A percentile compares a stretch with the other conserved stretches of the same genome.
phyloP scores from a whole-genome alignment of 2,888 invertebrate genomes.

The Lacanobia oleracea region DNA sequence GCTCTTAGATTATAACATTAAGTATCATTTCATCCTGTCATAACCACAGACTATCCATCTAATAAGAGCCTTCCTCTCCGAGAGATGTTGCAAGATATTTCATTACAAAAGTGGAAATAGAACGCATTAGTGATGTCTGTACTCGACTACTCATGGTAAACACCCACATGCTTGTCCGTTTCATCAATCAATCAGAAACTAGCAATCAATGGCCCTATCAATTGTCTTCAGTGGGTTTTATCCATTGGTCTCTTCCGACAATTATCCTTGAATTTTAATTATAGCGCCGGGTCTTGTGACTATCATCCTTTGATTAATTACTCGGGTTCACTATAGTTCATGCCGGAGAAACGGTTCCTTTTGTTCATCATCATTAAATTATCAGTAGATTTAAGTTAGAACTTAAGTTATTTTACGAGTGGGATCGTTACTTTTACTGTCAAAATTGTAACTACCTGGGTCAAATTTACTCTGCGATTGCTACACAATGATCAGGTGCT shows the following conservation, averaged over 20 bases:
- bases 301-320: constrained; percentile 48
- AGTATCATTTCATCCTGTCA: constrained; percentile 47
- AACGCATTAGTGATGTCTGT: constrained; percentile 70
- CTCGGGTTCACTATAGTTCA: constrained; percentile 30
- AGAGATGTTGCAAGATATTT: constrained; percentile 55
- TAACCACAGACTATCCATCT: constrained; percentile 40
- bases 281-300: constrained; percentile 26
- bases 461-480: constrained; percentile 73
- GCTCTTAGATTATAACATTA: constrained; percentile 49
- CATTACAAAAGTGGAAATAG: constrained; percentile 69
- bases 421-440: constrained; percentile 8
- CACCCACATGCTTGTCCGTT: constrained; percentile 73
- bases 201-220: constrained; percentile 72
- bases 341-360: constrained; percentile 7
- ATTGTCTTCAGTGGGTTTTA: constrained; percentile 57
- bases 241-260: constrained; percentile 53
- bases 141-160: constrained; percentile 66
- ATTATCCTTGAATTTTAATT: constrained; percentile 62
- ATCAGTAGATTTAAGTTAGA: neutral
- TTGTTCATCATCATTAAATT: neutral
- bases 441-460: constrained; percentile 39
- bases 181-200: constrained; percentile 77
- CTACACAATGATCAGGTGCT: constrained; percentile 85
- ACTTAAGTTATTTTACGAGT: neutral
- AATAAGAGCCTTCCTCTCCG: constrained; percentile 43